Percentiles rank a stretch among this genome's conserved stretches.
phyloP scores from a whole-genome alignment of 1,140 invertebrate species.

The Atta texana region DNA sequence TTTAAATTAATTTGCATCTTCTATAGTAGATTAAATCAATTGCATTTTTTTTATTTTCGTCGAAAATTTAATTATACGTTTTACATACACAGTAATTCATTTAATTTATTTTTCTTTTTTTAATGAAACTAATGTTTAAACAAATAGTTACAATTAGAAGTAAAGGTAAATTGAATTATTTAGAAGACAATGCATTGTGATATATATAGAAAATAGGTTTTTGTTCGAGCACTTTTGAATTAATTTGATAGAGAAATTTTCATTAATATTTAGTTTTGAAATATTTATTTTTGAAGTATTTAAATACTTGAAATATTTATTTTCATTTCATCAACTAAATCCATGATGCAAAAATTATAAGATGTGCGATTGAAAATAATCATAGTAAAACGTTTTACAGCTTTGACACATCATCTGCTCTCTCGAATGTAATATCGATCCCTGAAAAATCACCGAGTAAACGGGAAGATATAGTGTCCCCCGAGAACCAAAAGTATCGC shows the following conservation, averaged over 20 bases:
- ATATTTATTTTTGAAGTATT: too few relatives aligned
- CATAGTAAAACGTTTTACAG: background rate
- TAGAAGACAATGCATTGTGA: background rate
- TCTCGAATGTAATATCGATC: slow-evolving; percentile 7
- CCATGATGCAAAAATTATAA: background rate
- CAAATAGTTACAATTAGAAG: background rate
- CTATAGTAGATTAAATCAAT: background rate
- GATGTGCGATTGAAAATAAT: background rate
- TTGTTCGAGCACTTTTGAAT: background rate
- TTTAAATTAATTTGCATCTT: slow-evolving; percentile 38
- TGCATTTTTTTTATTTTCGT: background rate
- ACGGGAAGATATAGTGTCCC: slow-evolving; percentile 26
- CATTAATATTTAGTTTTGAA: background rate
- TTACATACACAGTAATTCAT: background rate
- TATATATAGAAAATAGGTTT: background rate
- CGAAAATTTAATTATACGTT: slow-evolving; percentile 9
- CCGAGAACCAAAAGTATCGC: slow-evolving; percentile 6
- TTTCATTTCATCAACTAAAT: background rate
- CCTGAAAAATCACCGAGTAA: slow-evolving; percentile 17
- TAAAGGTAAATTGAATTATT: slow-evolving; percentile 2
- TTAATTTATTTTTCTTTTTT: background rate
- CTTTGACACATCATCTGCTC: background rate
- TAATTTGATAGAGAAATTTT: background rate
- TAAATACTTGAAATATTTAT: too few relatives aligned
- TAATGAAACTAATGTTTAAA: slow-evolving; percentile 1